These are phyloP conservation scores for Manacus vitellinus DNA, from an alignment of 2,113 vertebrate species.

Conservation along the genomic window DNA sequence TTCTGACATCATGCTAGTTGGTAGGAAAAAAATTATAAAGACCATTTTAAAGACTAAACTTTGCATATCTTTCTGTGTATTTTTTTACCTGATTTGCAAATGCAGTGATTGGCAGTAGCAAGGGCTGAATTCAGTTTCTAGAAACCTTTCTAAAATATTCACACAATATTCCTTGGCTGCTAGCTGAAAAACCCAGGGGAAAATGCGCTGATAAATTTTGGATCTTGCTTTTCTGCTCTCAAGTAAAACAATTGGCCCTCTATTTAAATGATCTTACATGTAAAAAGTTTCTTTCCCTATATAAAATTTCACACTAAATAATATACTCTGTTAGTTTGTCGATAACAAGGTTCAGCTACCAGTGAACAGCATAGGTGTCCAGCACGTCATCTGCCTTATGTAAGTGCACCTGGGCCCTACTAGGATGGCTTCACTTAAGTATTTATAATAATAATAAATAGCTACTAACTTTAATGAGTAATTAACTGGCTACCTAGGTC, in stretches of 20 bases:
- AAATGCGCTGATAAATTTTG: background rate
- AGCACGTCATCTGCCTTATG: background rate
- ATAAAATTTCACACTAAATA: background rate
- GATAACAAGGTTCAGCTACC: background rate
- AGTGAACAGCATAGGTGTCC: background rate
- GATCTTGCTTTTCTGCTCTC: background rate
- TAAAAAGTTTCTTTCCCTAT: background rate
- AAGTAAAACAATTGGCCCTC: background rate
- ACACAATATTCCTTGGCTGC: background rate
- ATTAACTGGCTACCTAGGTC: constrained; percentile 52
- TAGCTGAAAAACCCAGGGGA: background rate
- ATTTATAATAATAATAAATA: constrained; percentile 35
- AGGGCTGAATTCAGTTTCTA: background rate
- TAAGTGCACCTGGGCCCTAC: background rate
- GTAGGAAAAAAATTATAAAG: background rate
- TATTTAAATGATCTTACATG: background rate
- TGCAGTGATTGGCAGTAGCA: background rate
- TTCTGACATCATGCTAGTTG: background rate
- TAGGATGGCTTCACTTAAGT: background rate
- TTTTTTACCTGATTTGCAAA: background rate
- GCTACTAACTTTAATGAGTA: constrained; percentile 48
- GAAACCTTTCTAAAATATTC: constrained; percentile 23
- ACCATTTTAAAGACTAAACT: background rate
- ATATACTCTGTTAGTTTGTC: background rate
- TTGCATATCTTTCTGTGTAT: background rate